Evolutionary conservation across 1,140 invertebrate species (phyloP).

Genomic region (Druon quercuslanigerum): DNA sequence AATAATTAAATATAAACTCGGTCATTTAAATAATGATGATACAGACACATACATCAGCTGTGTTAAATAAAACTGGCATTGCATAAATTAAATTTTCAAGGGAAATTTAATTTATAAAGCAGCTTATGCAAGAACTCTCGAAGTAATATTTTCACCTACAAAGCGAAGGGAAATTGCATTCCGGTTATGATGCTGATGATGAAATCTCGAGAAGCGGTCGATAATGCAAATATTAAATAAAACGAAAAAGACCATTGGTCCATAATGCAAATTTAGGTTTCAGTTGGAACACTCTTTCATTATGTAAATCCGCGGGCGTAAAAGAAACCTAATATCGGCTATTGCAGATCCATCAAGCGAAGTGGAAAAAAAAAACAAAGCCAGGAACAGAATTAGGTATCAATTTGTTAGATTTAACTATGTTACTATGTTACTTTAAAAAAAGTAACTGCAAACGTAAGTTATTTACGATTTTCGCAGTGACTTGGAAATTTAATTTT

Average conservation of each 20-base stretch:
- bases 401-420: too few species aligned
- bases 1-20: too few species aligned
- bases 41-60: neutral
- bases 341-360: neutral
- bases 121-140: constrained; percentile 27
- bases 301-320: constrained; percentile 1
- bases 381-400: too few species aligned
- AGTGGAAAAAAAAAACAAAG: too few species aligned
- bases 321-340: neutral
- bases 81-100: constrained; percentile 16
- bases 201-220: constrained; percentile 7
- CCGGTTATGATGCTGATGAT: constrained; percentile 17
- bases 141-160: constrained; percentile 14
- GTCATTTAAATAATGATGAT: too few species aligned
- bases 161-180: constrained; percentile 17
- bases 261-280: constrained; percentile 15
- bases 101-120: constrained; percentile 10
- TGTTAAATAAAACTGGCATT: neutral
- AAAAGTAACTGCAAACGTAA: too few species aligned
- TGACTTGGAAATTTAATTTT: too few species aligned
- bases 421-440: too few species aligned
- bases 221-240: constrained; percentile 25
- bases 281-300: constrained; percentile 1
- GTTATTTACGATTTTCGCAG: too few species aligned
- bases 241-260: neutral